A percentile compares a stretch with the other conserved stretches of the same genome.
Conservation (phyloP, 2,113 vertebrate species). For the Osmerus mordax region DNA sequence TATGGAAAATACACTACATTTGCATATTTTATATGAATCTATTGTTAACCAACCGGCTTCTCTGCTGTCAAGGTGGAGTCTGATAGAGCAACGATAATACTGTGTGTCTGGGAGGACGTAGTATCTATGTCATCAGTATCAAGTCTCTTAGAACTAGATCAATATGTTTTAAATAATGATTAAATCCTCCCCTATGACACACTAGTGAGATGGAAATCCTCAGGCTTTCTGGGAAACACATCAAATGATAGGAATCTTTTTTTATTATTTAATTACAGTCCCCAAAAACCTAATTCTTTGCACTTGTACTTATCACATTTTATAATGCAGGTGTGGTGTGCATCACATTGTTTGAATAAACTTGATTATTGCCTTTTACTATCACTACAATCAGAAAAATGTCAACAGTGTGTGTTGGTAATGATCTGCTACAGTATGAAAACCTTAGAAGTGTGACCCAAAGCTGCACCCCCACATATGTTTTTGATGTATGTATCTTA, state of each 20-base stretch:
- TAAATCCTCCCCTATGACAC: background rate
- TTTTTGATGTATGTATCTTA: background rate
- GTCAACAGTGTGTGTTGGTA: too few species aligned
- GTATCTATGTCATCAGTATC: constrained; percentile 59
- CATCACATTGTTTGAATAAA: background rate
- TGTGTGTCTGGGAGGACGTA: constrained; percentile 21
- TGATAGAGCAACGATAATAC: too few species aligned
- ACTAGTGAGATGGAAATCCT: background rate
- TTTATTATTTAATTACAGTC: background rate
- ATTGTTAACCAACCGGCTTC: too few species aligned
- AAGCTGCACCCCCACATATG: background rate
- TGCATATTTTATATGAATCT: too few species aligned
- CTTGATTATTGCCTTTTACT: background rate
- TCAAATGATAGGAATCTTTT: background rate
- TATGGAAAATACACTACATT: too few species aligned
- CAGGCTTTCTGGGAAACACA: background rate
- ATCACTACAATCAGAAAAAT: too few species aligned
- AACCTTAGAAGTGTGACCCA: background rate
- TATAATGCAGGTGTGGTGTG: background rate
- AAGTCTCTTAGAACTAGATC: constrained; percentile 13
- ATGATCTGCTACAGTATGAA: too few species aligned
- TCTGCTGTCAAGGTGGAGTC: too few species aligned
- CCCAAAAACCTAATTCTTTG: background rate
- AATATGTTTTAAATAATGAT: background rate
- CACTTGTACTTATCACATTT: background rate